A percentile compares a stretch with the other conserved stretches of the same genome.
Evolutionary conservation across 2,113 vertebrate species (phyloP).

Genomic region (Corythoichthys haematopterus): DNA sequence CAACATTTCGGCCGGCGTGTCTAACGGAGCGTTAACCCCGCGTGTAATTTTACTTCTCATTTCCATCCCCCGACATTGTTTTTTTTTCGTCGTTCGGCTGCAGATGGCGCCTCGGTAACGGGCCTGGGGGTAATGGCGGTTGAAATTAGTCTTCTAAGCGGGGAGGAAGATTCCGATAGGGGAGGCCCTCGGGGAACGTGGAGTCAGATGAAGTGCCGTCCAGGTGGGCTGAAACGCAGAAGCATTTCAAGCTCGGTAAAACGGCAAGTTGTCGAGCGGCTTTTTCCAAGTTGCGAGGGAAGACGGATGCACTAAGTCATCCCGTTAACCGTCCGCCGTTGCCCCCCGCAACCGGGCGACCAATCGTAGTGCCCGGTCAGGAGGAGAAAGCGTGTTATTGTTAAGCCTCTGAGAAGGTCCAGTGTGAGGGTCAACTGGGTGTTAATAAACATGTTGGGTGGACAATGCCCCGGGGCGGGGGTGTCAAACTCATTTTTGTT

Average conservation of each 20-base stretch:
- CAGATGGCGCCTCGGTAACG: constrained; percentile 71
- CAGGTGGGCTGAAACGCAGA: not conserved
- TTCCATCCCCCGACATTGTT: constrained; percentile 50
- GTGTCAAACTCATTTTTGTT: no score
- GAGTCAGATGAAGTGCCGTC: constrained; percentile 41
- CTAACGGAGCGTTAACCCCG: constrained; percentile 69
- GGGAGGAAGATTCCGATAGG: constrained; percentile 43
- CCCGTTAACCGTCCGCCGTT: constrained; percentile 5
- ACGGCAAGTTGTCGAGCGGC: not conserved
- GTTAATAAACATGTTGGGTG: no score
- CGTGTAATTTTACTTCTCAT: constrained; percentile 76
- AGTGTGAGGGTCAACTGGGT: no score
- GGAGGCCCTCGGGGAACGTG: constrained; percentile 48
- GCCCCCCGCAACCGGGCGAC: constrained; percentile 57
- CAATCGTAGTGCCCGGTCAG: constrained; percentile 49
- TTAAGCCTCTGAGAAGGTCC: no score
- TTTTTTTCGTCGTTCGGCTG: constrained; percentile 8
- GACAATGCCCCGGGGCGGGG: no score
- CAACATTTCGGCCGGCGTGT: constrained; percentile 45
- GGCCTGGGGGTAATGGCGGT: constrained; percentile 75
- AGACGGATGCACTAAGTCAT: constrained; percentile 20
- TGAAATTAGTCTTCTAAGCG: constrained; percentile 70
- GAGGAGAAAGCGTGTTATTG: constrained; percentile 2
- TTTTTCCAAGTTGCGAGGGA: not conserved
- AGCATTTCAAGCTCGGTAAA: constrained; percentile 31